Evolutionary conservation across 2,797 vertebrate genomes (phyloP).

Genomic region (Echeneis naucrates): DNA sequence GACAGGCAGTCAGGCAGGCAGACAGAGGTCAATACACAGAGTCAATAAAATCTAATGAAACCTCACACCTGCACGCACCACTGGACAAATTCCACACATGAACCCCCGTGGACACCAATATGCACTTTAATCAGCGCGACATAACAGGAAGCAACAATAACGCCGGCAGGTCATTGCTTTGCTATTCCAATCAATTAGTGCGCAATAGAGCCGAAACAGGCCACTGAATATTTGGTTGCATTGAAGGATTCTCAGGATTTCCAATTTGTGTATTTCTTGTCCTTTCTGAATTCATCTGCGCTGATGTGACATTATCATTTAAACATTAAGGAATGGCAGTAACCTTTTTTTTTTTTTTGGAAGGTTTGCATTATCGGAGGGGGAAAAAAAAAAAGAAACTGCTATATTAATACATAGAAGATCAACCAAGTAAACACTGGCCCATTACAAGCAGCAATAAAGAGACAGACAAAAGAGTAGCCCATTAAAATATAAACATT

Average conservation of each 20-base stretch:
- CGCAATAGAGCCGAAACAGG: background rate
- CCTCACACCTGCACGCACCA: slow-evolving; percentile 48
- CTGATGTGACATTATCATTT: slow-evolving; percentile 15
- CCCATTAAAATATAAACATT: slow-evolving; percentile 58
- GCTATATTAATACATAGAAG: slow-evolving; percentile 16
- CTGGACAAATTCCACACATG: slow-evolving; percentile 25
- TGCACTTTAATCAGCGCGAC: slow-evolving; percentile 15
- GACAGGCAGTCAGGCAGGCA: slow-evolving; percentile 39
- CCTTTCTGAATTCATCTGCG: slow-evolving; percentile 24
- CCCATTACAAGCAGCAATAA: slow-evolving; percentile 34
- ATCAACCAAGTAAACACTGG: slow-evolving; percentile 8
- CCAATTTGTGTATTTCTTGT: slow-evolving; percentile 40
- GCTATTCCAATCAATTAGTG: background rate
- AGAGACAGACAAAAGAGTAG: slow-evolving; percentile 37
- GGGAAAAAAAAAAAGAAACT: too few species aligned
- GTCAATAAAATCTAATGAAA: slow-evolving; percentile 61
- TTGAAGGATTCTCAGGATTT: slow-evolving; percentile 9
- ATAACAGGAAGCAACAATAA: background rate
- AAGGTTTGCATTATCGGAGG: slow-evolving; percentile 12
- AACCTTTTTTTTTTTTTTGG: slow-evolving; percentile 25
- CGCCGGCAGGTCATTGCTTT: slow-evolving; percentile 25
- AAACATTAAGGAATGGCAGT: slow-evolving; percentile 4
- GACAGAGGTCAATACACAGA: slow-evolving; percentile 22
- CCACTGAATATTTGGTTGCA: background rate
- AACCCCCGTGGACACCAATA: slow-evolving; percentile 12